A percentile compares a stretch with the other conserved stretches of the same genome.
These are phyloP conservation scores for Achatina immaculata DNA, from an alignment of 1,140 invertebrate species.

Conservation along the genomic window DNA sequence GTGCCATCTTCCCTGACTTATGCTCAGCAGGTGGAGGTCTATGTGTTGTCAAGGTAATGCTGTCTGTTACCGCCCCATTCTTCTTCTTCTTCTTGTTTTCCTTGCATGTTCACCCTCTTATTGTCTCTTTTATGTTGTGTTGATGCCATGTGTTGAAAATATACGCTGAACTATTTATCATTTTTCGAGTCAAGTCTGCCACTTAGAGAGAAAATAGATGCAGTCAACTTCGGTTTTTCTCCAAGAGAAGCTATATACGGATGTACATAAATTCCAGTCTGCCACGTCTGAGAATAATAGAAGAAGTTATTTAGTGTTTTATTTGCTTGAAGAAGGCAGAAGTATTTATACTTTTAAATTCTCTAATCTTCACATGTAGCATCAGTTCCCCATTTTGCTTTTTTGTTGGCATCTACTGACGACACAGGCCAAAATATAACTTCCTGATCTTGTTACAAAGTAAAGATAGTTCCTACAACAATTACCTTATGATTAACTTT, in stretches of 20 bases:
- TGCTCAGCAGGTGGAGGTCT: constrained; percentile 9
- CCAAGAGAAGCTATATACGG: not conserved
- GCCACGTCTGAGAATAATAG: no score
- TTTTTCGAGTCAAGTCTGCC: no score
- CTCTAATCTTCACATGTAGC: no score
- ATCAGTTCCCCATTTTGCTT: not conserved
- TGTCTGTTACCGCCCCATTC: not conserved
- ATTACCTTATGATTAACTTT: not conserved
- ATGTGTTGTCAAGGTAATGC: constrained; percentile 23
- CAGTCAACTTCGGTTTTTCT: not conserved
- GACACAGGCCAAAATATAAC: not conserved
- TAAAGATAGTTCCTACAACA: not conserved
- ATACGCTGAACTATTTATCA: not conserved
- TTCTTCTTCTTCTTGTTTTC: constrained; percentile 6
- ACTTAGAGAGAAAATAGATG: not conserved
- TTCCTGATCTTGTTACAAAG: not conserved
- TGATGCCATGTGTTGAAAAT: not conserved
- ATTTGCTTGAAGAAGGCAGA: no score
- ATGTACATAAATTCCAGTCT: no score
- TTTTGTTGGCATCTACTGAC: not conserved
- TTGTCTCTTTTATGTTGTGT: not conserved
- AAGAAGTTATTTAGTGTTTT: no score
- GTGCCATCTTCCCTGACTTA: constrained; percentile 17
- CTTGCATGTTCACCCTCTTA: not conserved
- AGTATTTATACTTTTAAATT: no score